phyloP scores from a whole-genome alignment of 2,888 invertebrate genomes.

The Alcis repandata region DNA sequence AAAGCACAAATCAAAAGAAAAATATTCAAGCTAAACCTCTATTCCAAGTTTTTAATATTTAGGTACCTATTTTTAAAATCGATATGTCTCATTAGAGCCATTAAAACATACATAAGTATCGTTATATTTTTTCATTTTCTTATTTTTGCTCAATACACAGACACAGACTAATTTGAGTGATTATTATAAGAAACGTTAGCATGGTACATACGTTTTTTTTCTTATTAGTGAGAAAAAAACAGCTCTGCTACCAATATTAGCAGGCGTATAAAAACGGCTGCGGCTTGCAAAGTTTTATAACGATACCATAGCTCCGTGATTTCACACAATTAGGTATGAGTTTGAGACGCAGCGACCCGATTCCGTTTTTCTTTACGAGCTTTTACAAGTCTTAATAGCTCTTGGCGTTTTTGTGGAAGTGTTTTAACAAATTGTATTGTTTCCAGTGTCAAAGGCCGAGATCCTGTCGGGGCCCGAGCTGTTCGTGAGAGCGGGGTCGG shows the following conservation, averaged over 20 bases:
- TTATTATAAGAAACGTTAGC: too few relatives aligned
- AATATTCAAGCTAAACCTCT: too few relatives aligned
- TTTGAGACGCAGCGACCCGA: conserved; percentile 11
- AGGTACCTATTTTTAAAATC: too few relatives aligned
- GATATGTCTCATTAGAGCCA: too few relatives aligned
- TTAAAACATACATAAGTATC: too few relatives aligned
- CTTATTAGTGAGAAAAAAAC: neutral
- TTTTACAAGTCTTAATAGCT: conserved; percentile 24
- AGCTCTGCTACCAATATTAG: neutral
- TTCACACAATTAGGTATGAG: conserved; percentile 17
- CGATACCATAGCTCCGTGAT: conserved; percentile 28
- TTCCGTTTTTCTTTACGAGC: conserved; percentile 22
- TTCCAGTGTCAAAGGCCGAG: conserved; percentile 94
- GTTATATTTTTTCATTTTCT: too few relatives aligned
- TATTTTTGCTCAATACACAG: too few relatives aligned
- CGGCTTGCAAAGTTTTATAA: conserved; percentile 17
- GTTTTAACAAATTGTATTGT: conserved; percentile 46
- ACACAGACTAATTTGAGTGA: too few relatives aligned
- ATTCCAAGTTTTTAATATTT: too few relatives aligned
- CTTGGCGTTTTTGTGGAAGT: conserved; percentile 19
- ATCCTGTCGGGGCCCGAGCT: conserved; percentile 94
- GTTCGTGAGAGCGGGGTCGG: conserved; percentile 95
- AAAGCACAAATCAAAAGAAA: too few relatives aligned
- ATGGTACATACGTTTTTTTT: neutral
- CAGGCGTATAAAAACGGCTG: neutral